These are phyloP conservation scores for Silurus aristotelis DNA, from an alignment of 2,797 vertebrate genomes.

Conservation along the genomic window DNA sequence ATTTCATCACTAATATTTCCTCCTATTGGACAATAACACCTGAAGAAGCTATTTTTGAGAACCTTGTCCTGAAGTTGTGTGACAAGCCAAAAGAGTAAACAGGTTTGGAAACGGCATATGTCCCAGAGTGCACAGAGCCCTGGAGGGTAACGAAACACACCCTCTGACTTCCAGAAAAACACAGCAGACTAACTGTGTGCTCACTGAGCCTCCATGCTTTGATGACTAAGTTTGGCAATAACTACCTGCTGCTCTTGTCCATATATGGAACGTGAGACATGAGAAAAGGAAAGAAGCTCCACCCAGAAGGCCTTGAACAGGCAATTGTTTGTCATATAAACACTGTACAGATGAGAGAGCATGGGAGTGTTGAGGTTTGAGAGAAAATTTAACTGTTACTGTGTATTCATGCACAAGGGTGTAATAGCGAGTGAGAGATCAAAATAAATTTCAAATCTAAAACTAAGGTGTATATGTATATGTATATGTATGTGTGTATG, in stretches of 20 bases:
- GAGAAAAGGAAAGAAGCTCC: conserved; percentile 63
- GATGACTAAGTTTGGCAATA: conserved; percentile 80
- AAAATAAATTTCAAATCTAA: conserved; percentile 9
- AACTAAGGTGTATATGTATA: conserved; percentile 8
- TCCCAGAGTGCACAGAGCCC: conserved; percentile 20
- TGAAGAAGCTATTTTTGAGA: neutral
- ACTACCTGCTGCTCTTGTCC: conserved; percentile 75
- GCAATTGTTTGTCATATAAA: conserved; percentile 59
- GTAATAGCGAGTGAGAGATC: conserved; percentile 16
- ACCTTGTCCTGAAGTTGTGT: conserved; percentile 32
- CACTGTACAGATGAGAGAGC: conserved; percentile 47
- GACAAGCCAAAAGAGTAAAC: conserved; percentile 21
- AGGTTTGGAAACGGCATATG: conserved; percentile 25
- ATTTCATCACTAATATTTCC: conserved; percentile 34
- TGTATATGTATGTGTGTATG: no score
- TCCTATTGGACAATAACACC: conserved; percentile 3
- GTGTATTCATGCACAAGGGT: conserved; percentile 26
- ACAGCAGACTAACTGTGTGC: conserved; percentile 60
- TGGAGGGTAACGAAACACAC: conserved; percentile 33
- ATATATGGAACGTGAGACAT: conserved; percentile 75
- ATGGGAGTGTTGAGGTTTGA: conserved; percentile 40
- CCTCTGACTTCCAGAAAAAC: conserved; percentile 39
- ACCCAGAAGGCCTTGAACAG: conserved; percentile 62
- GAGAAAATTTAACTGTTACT: neutral
- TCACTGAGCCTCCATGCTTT: conserved; percentile 54